Base-by-base conservation (phyloP, 2,797 vertebrate genomes). In the Sebastes elongatus region DNA sequence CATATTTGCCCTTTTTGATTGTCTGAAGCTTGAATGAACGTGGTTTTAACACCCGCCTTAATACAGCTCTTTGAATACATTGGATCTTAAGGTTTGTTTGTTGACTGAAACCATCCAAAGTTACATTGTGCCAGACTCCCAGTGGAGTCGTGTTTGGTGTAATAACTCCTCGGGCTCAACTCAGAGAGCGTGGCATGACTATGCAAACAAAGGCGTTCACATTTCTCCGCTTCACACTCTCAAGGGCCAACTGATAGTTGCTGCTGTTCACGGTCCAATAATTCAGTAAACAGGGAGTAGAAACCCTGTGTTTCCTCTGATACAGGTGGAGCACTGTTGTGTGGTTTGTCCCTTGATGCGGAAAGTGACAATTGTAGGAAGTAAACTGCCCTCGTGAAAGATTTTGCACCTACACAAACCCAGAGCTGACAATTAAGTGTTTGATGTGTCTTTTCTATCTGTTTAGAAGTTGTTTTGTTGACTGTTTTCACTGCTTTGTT, bases 171-270 rank as follows among this genome's bases (percentile, higher is more conserved):
- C 61, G 4, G 65, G 57, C 74, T 91, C 38, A 59, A 22, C 82
- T 86, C 23, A 0, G 35, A 22, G 76, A 87, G 81, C 80, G n/a
- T 83, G 75, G 81, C 84, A 67, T 83, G 85, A 87, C 83, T 81
- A 10, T 32, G 46, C 86, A 92, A 91, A 92, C 92, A 92, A 88
- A 92, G 89, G 86, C 74, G 72, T 86, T 85, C 23, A 74, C 85
- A 46, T 76, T 87, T 85, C 74, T 76, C 42, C 1, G 20, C 69
- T 76, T 64, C 42, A 60, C 69, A 35, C 59, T 32, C 57, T 65
- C 14, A 5, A 22, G 59, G 60, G 46, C 74, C 28, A 16, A 25
- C 78, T 46, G 62, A 81, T 67, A 25, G 32, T 75, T 55, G 9
- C 83, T 55, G 16, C 52, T 25, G 66, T 62, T 82, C 68, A 56